Base-by-base conservation (phyloP, 2,797 vertebrate genomes). In the Platalea minor region DNA sequence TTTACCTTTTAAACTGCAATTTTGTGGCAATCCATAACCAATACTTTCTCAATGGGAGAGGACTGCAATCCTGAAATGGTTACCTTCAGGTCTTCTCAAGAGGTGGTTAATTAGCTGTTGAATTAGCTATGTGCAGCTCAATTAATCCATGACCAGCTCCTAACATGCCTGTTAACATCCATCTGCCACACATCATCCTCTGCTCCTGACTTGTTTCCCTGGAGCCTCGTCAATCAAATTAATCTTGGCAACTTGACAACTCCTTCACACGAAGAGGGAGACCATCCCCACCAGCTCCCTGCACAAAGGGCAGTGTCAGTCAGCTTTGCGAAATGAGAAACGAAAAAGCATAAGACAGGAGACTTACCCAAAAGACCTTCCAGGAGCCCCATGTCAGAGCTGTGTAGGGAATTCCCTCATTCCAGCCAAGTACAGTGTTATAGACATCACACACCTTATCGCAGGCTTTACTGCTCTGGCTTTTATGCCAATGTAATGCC, bases 211-310 rank as follows among this genome's bases (percentile, higher is more conserved):
- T 68, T 26, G 14, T 77, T 89, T 80, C 68, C 67, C 56, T 72
- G 29, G 65, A 91, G 48, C 48, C 43, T 78, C 63, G 63, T 83
- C 77, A 65, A 20, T 79, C 63, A 80, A 64, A 77, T 25, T 45
- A 64, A 89, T 53, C 31, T 74, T 77, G 61, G 64, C 75, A 83
- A 39, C 37, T 39, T 39, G 84, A 64, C 3, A 17, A 12, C 24
- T 63, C 31, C 37, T 63, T 65, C 10, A 1, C 0, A 1, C 0
- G 45, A 53, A 83, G 26, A 37, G 25, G 26, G n/a, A 77, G n/a
- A 46, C 24, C 28, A 53, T 53, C 85, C 75, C 39, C 33, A 57
- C 11, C 41, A 76, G 14, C 35, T 87, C 46, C 35, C 31, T 33
- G n/a, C 1, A 1, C 41, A 75, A 85, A 91, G 63, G n/a, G 54